A percentile compares a stretch with the other conserved stretches of the same genome.
Conservation (phyloP, 92 coral and sea anemone genomes). For the Zoanthus sociatus region DNA sequence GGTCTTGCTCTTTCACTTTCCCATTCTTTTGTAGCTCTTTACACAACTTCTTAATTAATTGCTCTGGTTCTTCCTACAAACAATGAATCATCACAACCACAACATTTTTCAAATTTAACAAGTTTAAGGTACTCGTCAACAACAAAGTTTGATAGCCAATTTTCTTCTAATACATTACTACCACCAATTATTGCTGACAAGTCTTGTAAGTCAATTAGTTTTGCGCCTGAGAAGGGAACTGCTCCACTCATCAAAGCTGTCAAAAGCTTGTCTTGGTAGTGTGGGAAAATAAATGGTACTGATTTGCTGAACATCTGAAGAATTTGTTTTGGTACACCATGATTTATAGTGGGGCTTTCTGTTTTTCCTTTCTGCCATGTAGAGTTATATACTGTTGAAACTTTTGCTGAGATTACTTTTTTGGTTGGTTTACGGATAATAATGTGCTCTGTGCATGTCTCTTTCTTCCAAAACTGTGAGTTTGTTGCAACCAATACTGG, state of each 20-base stretch:
- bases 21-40: constrained; percentile 37
- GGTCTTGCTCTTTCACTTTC: constrained; percentile 44
- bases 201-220: constrained; percentile 24
- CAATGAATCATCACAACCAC: not conserved
- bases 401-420: constrained; percentile 8
- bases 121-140: constrained; percentile 45
- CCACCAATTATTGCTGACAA: constrained; percentile 51
- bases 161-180: constrained; percentile 54
- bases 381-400: constrained; percentile 3
- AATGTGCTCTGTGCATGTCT: constrained; percentile 30
- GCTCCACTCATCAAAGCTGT: constrained; percentile 50
- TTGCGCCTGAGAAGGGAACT: constrained; percentile 44
- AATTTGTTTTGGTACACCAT: constrained; percentile 25
- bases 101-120: constrained; percentile 65
- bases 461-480: constrained; percentile 33
- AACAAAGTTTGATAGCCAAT: constrained; percentile 52
- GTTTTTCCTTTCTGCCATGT: not conserved
- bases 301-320: constrained; percentile 4
- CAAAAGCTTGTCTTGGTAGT: constrained; percentile 38
- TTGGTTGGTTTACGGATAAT: not conserved
- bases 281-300: constrained; percentile 46
- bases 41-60: constrained; percentile 22
- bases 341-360: constrained; percentile 25
- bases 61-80: too few species aligned
- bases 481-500: constrained; percentile 18